Evolutionary conservation across 2,888 invertebrate genomes (phyloP), one percentile per base, ranked within the genome.

Genomic region (Chelonus formosanus): DNA sequence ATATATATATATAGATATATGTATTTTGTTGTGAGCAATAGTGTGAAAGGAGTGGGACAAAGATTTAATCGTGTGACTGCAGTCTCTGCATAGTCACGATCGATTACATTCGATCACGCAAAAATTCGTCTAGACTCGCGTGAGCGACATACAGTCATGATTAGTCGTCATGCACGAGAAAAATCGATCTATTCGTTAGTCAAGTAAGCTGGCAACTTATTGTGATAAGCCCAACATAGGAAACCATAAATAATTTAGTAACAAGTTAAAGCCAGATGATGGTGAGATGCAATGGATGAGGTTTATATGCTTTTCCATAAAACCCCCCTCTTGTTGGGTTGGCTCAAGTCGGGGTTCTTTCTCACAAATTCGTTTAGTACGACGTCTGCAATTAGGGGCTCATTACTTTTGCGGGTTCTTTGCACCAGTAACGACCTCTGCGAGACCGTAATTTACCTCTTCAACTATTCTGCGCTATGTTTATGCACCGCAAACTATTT

Each of bases 351-450:
- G 31, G 43, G n/a, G 44, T 45, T 44, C 47, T 58, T 58, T 47
- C 58, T 58, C 58, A 45, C 58, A 64, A 64, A 64, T 58, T 64
- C 64, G 53, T 58, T 44, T 64, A 64, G 75, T 73, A 72, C 74
- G 71, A 73, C 67, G 60, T 64, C 67, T 68, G 75, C 72, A 77
- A 78, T 78, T 78, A 76, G 71, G 73, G 74, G 73, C 74, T 77
- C 75, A 70, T 74, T 75, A 74, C 70, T 75, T 75, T 73, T 67
- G 73, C 74, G 73, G 71, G 72, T 72, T 74, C 70, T 70, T 71
- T 65, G 67, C 44, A 67, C 67, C 57, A 58, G 52, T 59, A 60
- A 63, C 59, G 57, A 62, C 44, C 59, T 59, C 65, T 44, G 55
- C 68, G 75, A 70, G 73, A 71, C 63, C 70, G 71, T 76, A 71